These are phyloP conservation scores for Tiaroga cobitis DNA, from an alignment of 2,797 vertebrate species.

Conservation along the genomic window DNA sequence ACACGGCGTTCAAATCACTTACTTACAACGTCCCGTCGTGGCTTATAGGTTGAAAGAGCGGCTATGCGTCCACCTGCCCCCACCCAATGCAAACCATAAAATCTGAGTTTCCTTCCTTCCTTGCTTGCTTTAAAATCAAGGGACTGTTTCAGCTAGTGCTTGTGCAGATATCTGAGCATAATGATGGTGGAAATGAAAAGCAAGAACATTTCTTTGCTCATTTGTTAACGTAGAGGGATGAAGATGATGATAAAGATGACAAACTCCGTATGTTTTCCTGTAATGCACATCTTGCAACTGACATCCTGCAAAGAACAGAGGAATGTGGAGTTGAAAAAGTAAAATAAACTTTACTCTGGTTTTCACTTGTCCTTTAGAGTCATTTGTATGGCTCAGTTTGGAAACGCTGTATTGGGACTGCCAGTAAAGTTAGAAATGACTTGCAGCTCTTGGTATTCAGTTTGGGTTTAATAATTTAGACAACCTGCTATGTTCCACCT, in stretches of 20 bases:
- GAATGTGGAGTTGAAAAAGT: slow-evolving; percentile 38
- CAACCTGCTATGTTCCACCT: slow-evolving; percentile 32
- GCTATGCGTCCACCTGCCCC: slow-evolving; percentile 25
- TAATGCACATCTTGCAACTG: slow-evolving; percentile 8
- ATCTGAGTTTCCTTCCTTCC: slow-evolving; percentile 36
- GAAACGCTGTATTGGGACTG: slow-evolving; percentile 30
- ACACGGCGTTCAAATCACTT: slow-evolving; percentile 62
- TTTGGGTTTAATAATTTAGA: slow-evolving; percentile 23
- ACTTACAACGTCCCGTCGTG: slow-evolving; percentile 51
- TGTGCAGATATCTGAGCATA: neutral
- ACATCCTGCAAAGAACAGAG: neutral
- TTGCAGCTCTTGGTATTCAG: slow-evolving; percentile 30
- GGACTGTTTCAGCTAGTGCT: neutral
- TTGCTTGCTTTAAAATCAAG: slow-evolving; percentile 16
- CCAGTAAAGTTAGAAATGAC: slow-evolving; percentile 39
- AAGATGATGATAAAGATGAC: slow-evolving; percentile 38
- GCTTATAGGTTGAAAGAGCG: slow-evolving; percentile 39
- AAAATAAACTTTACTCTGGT: slow-evolving; percentile 54
- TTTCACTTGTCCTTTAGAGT: slow-evolving; percentile 33
- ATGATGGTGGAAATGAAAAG: slow-evolving; percentile 18
- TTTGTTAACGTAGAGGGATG: neutral
- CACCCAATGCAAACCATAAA: slow-evolving; percentile 32
- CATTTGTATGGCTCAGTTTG: slow-evolving; percentile 26
- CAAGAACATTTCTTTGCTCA: neutral
- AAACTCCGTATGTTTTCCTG: neutral